A percentile compares a stretch with the other conserved stretches of the same genome.
Evolutionary conservation across 2,113 vertebrate species (phyloP).

Genomic region (Urocolius indicus): DNA sequence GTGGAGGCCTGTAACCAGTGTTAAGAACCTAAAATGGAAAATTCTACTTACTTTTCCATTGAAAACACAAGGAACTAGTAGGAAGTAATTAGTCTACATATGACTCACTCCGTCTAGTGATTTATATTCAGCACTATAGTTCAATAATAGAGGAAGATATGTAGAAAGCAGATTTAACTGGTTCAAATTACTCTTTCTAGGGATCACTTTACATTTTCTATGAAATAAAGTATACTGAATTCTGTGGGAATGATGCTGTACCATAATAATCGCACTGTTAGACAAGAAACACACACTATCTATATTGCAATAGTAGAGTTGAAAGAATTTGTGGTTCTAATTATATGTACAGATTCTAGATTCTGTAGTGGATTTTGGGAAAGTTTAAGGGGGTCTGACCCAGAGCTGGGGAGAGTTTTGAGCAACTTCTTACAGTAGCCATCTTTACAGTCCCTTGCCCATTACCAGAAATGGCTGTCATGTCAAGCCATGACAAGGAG

Average conservation of each 20-base stretch:
- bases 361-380: not conserved
- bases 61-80: not conserved
- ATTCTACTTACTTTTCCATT: not conserved
- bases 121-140: not conserved
- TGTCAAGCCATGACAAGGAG: too few species aligned
- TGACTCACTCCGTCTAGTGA: accelerated
- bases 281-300: not conserved
- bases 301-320: not conserved
- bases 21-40: not conserved
- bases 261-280: not conserved
- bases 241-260: accelerated
- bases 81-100: not conserved
- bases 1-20: not conserved
- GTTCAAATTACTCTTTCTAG: not conserved
- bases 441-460: too few species aligned
- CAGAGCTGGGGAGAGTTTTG: too few species aligned
- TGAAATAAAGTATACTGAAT: not conserved
- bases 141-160: not conserved
- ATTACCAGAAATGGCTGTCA: too few species aligned
- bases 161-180: not conserved
- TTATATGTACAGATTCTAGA: not conserved
- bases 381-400: not conserved
- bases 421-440: too few species aligned
- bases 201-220: not conserved
- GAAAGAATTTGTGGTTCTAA: not conserved